phyloP scores from a whole-genome alignment of 2,113 vertebrate species.

The Caracal caracal region DNA sequence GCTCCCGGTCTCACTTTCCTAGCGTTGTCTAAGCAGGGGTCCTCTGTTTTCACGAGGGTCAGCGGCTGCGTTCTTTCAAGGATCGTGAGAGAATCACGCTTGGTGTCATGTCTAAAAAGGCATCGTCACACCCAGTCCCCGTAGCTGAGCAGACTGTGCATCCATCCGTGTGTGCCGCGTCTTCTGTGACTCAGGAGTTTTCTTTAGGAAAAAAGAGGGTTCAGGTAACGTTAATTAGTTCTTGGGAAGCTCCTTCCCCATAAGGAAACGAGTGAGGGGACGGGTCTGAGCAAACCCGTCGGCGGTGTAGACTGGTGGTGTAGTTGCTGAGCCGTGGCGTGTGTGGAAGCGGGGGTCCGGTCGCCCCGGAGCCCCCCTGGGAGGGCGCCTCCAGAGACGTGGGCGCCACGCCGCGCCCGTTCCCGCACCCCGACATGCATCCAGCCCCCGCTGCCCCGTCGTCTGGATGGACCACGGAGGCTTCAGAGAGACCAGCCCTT shows the following conservation, averaged over 20 bases:
- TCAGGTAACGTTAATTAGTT: rapidly evolving
- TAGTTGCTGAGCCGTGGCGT: rapidly evolving
- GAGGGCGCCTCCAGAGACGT: not conserved
- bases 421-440: rapidly evolving
- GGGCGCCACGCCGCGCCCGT: not conserved
- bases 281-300: rapidly evolving
- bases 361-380: rapidly evolving
- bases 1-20: rapidly evolving
- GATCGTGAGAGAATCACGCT: rapidly evolving
- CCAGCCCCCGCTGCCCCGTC: rapidly evolving
- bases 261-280: not conserved
- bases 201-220: too few species aligned
- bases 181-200: not conserved
- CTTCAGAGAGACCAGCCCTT: not conserved
- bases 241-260: not conserved
- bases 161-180: rapidly evolving
- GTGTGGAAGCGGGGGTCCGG: too few species aligned
- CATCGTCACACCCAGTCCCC: rapidly evolving
- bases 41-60: rapidly evolving
- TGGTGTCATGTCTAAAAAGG: rapidly evolving
- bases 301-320: rapidly evolving
- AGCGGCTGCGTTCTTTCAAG: rapidly evolving
- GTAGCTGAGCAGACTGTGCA: rapidly evolving
- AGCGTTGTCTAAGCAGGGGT: rapidly evolving
- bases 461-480: rapidly evolving